Evolutionary conservation across 2,113 vertebrate species (phyloP).

Genomic region (Tricholaema leucomelas): DNA sequence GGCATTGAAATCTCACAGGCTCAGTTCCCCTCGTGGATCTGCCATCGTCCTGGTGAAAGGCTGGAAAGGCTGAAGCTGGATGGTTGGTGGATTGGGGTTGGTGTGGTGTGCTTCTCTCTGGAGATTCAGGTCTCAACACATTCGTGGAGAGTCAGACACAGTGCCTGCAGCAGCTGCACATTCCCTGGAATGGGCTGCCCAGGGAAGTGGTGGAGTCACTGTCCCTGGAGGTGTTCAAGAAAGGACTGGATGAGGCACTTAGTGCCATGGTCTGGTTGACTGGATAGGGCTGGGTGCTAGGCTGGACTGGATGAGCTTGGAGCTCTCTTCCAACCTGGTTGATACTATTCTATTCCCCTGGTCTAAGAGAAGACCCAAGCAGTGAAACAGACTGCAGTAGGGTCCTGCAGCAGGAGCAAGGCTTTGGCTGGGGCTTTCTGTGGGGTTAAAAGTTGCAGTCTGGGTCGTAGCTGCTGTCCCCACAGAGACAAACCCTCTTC

Average conservation of each 20-base stretch:
- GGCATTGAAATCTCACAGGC: background rate
- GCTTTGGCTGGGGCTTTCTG: background rate
- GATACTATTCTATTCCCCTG: too few relatives aligned
- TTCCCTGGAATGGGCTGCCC: too few relatives aligned
- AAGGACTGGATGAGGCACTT: too few relatives aligned
- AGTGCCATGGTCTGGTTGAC: too few relatives aligned
- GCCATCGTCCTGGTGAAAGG: background rate
- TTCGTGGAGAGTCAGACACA: background rate
- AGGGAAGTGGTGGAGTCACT: too few relatives aligned
- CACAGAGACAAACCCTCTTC: background rate
- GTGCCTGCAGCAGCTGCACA: background rate
- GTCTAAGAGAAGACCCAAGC: background rate
- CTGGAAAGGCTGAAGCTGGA: background rate
- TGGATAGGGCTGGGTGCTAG: too few relatives aligned
- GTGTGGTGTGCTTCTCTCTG: rapidly evolving
- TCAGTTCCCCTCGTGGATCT: background rate
- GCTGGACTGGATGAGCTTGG: too few relatives aligned
- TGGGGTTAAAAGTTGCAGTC: rapidly evolving
- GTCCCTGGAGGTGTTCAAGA: too few relatives aligned
- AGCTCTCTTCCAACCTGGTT: too few relatives aligned
- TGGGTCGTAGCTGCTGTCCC: rapidly evolving
- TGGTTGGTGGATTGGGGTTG: background rate
- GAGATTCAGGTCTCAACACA: background rate
- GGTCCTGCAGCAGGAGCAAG: background rate
- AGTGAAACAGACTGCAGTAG: too few relatives aligned